phyloP scores from a whole-genome alignment of 2,797 vertebrate genomes.

The Acrossocheilus fasciatus region DNA sequence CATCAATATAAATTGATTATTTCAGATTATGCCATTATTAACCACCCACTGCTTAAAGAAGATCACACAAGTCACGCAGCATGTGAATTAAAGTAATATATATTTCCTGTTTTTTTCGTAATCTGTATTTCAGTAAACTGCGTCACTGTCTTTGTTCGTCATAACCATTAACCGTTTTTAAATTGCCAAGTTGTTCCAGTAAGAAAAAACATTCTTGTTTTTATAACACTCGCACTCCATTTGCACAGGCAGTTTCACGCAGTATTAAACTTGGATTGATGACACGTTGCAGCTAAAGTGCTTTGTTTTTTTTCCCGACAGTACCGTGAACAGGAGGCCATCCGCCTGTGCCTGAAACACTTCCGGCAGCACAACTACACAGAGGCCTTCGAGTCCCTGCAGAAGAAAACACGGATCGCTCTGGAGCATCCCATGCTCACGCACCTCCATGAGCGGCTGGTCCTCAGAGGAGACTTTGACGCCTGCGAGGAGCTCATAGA shows the following conservation, averaged over 20 bases:
- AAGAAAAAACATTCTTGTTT: neutral
- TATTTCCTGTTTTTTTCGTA: neutral
- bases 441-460: conserved; percentile 95
- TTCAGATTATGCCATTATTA: neutral
- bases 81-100: neutral
- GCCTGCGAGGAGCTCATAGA: conserved; percentile 97
- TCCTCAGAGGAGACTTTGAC: conserved; percentile 95
- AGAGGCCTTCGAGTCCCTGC: conserved; percentile 97
- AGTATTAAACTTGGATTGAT: neutral
- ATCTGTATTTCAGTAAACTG: neutral
- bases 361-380: conserved; percentile 99
- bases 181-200: neutral
- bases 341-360: conserved; percentile 98
- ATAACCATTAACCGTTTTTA: conserved; percentile 8
- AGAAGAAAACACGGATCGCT: conserved; percentile 98
- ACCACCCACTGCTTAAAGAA: neutral
- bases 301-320: conserved; percentile 68
- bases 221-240: neutral
- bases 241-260: neutral
- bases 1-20: neutral
- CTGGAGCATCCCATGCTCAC: conserved; percentile 98
- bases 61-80: neutral
- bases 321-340: conserved; percentile 99
- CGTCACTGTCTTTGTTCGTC: neutral
- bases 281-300: neutral